phyloP scores from a whole-genome alignment of 2,888 invertebrate genomes.

The Acleris sparsana region DNA sequence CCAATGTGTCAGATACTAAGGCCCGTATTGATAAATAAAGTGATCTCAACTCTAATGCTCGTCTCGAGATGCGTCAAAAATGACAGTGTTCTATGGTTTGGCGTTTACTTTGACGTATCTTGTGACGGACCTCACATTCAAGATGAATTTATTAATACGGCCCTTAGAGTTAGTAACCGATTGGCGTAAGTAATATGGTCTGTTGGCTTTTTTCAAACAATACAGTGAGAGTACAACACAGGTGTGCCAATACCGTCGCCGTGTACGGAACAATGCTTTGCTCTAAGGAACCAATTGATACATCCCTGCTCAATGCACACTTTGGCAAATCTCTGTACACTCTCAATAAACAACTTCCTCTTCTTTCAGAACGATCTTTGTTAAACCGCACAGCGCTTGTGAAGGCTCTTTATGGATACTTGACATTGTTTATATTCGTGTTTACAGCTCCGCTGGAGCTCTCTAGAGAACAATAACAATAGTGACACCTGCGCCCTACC shows the following conservation, averaged over 20 bases:
- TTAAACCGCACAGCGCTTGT: conserved; percentile 57
- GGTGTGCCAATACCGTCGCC: conserved; percentile 61
- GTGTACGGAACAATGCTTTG: conserved; percentile 24
- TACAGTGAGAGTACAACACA: conserved; percentile 44
- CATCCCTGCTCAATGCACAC: conserved; percentile 56
- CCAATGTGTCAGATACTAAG: too few species aligned
- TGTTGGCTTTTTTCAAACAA: conserved; percentile 40
- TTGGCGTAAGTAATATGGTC: background rate
- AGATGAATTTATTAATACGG: too few species aligned
- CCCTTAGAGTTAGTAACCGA: too few species aligned
- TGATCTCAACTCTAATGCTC: too few species aligned
- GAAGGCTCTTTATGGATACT: conserved; percentile 50
- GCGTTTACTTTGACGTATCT: too few species aligned
- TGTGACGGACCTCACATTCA: too few species aligned
- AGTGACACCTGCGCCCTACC: conserved; percentile 80
- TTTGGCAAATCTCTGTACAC: conserved; percentile 58
- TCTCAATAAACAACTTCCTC: conserved; percentile 71
- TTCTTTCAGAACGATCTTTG: conserved; percentile 59
- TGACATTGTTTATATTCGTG: conserved; percentile 65
- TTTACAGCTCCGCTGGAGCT: conserved; percentile 55
- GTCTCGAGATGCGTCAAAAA: too few species aligned
- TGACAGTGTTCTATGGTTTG: too few species aligned
- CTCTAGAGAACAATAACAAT: conserved; percentile 48
- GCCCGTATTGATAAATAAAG: too few species aligned
- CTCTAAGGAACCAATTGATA: conserved; percentile 59